These are phyloP conservation scores for Pangasius djambal DNA, from an alignment of 2,797 vertebrate genomes.

Conservation along the genomic window DNA sequence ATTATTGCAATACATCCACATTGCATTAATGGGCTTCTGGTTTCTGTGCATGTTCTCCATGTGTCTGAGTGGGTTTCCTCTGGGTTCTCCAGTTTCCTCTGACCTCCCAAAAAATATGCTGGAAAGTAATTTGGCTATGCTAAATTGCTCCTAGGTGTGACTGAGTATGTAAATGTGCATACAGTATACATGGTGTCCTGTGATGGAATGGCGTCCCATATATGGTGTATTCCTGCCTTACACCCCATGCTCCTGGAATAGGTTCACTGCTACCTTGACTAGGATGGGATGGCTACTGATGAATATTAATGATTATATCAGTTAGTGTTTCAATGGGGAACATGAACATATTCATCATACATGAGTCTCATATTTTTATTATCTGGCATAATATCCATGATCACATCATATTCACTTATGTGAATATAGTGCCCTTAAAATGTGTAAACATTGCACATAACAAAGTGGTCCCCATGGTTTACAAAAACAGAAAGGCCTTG, in stretches of 20 bases:
- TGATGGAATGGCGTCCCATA: neutral
- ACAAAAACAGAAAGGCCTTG: constrained; percentile 30
- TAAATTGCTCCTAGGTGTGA: neutral
- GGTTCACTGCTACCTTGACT: neutral
- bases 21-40: neutral
- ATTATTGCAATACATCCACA: neutral
- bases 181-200: neutral
- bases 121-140: neutral
- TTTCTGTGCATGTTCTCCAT: neutral
- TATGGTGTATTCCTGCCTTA: neutral
- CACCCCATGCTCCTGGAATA: neutral
- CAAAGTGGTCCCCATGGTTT: constrained; percentile 17
- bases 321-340: neutral
- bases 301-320: neutral
- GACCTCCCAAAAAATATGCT: neutral
- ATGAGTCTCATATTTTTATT: neutral
- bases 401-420: neutral
- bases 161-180: neutral
- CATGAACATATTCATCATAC: neutral
- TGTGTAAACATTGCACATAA: neutral
- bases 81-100: neutral
- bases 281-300: neutral
- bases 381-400: neutral
- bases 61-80: neutral
- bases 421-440: neutral